These are phyloP conservation scores for Eulithis testata DNA, from an alignment of 2,888 invertebrate genomes.

Conservation along the genomic window DNA sequence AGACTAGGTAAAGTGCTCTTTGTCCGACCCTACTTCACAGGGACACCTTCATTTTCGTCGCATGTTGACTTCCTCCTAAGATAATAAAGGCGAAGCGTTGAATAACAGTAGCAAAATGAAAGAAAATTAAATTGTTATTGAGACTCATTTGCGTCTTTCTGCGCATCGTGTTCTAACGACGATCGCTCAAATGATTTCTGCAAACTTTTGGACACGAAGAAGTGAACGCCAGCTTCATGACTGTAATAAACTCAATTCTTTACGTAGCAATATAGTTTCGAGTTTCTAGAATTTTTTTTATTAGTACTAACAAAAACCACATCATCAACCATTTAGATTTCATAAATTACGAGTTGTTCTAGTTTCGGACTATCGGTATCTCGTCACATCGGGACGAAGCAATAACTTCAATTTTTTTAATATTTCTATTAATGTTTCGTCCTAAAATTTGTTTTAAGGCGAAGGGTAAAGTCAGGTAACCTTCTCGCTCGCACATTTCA, in stretches of 20 bases:
- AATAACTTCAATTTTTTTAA: no score
- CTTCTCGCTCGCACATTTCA: no score
- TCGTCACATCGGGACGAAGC: no score
- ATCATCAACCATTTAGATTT: no score
- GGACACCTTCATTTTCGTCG: conserved; percentile 34
- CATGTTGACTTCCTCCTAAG: conserved; percentile 39
- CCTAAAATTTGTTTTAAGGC: no score
- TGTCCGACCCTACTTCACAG: conserved; percentile 32
- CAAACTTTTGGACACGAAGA: conserved; percentile 13
- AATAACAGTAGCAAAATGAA: conserved; percentile 37
- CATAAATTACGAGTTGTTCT: no score
- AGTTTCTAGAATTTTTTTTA: conserved; percentile 4
- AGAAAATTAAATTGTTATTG: conserved; percentile 43
- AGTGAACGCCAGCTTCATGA: conserved; percentile 2
- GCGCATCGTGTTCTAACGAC: conserved; percentile 19
- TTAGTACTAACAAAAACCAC: not conserved
- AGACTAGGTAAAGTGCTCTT: not conserved
- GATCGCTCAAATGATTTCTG: conserved; percentile 19
- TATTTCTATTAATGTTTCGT: no score
- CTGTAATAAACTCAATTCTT: conserved; percentile 6
- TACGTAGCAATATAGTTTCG: conserved; percentile 3
- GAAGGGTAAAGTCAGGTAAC: no score
- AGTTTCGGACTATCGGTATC: no score
- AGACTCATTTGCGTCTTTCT: conserved; percentile 35
- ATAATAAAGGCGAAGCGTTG: conserved; percentile 38